Conservation (phyloP, 2,888 invertebrate species). For the Caenorhabditis zanzibari region DNA sequence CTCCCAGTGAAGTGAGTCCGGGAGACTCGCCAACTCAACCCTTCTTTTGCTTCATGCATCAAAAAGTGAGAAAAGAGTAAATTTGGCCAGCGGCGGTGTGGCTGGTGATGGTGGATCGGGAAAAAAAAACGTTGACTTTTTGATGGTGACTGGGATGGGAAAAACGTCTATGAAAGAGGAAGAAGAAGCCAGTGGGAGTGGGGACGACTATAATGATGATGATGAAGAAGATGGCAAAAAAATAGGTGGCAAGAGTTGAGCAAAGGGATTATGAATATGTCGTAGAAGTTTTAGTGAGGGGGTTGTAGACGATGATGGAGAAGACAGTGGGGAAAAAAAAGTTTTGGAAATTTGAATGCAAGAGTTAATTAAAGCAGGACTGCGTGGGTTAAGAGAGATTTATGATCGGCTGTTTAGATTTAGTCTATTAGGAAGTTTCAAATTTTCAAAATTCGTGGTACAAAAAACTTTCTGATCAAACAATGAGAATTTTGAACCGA, state of each 20-base stretch:
- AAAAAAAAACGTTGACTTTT: slow-evolving; percentile 21
- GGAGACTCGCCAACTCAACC: slow-evolving; percentile 25
- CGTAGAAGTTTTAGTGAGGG: background rate
- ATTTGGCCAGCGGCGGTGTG: slow-evolving; percentile 38
- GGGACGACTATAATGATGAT: slow-evolving; percentile 28
- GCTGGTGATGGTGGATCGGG: background rate
- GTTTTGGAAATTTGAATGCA: slow-evolving; percentile 2
- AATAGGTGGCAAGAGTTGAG: background rate
- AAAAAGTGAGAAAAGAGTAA: slow-evolving; percentile 49
- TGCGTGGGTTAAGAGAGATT: slow-evolving; percentile 31
- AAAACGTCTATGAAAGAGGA: background rate
- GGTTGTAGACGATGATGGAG: slow-evolving; percentile 9
- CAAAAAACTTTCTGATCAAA: too few relatives aligned
- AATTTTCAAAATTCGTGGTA: background rate
- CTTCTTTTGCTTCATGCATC: slow-evolving; percentile 26
- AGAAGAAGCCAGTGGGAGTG: background rate
- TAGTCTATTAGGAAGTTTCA: background rate
- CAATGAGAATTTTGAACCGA: too few relatives aligned
- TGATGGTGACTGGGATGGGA: background rate
- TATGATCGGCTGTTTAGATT: background rate
- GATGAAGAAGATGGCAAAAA: slow-evolving; percentile 18
- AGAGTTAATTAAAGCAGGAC: slow-evolving; percentile 16
- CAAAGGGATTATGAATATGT: background rate
- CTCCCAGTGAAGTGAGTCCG: slow-evolving; percentile 27
- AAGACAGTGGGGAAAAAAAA: slow-evolving; percentile 7